Evolutionary conservation across 2,113 vertebrate genomes (phyloP).

Genomic region (Gobiocypris rarus): DNA sequence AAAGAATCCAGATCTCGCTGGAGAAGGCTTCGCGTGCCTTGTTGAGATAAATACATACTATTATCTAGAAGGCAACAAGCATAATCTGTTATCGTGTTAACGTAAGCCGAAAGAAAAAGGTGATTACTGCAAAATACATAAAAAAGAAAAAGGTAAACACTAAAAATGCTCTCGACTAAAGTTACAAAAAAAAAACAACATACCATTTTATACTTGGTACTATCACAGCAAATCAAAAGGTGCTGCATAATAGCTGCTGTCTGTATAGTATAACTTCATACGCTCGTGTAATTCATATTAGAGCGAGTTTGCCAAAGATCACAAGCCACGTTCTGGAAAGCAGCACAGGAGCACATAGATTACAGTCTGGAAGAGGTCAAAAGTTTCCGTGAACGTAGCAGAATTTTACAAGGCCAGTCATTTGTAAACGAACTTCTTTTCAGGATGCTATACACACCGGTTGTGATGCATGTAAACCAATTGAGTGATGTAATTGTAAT

Average conservation of each 20-base stretch:
- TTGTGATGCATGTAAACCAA: background rate
- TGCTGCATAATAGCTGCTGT: slow-evolving; percentile 39
- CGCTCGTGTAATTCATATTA: background rate
- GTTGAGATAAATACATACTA: slow-evolving; percentile 39
- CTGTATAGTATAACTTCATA: slow-evolving; percentile 29
- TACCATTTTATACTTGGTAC: slow-evolving; percentile 53
- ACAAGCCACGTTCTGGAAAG: slow-evolving; percentile 37
- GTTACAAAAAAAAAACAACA: slow-evolving; percentile 52
- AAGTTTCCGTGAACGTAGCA: slow-evolving; percentile 21
- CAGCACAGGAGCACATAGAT: slow-evolving; percentile 22
- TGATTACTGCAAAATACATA: slow-evolving; percentile 45
- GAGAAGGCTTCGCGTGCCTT: slow-evolving; percentile 3
- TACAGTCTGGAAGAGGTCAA: slow-evolving; percentile 10
- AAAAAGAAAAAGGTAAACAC: slow-evolving; percentile 52
- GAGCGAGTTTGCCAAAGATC: slow-evolving; percentile 17
- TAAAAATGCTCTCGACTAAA: slow-evolving; percentile 34
- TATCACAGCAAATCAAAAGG: slow-evolving; percentile 53
- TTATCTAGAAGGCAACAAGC: slow-evolving; percentile 51
- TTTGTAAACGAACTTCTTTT: slow-evolving; percentile 39
- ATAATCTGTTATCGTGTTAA: slow-evolving; percentile 47
- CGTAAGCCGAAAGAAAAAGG: slow-evolving; percentile 36
- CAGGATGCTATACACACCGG: slow-evolving; percentile 1
- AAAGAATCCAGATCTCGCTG: background rate
- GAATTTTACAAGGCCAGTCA: slow-evolving; percentile 23
- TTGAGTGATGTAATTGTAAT: background rate